phyloP scores from a whole-genome alignment of 2,113 vertebrate species.

The Otus sunia region DNA sequence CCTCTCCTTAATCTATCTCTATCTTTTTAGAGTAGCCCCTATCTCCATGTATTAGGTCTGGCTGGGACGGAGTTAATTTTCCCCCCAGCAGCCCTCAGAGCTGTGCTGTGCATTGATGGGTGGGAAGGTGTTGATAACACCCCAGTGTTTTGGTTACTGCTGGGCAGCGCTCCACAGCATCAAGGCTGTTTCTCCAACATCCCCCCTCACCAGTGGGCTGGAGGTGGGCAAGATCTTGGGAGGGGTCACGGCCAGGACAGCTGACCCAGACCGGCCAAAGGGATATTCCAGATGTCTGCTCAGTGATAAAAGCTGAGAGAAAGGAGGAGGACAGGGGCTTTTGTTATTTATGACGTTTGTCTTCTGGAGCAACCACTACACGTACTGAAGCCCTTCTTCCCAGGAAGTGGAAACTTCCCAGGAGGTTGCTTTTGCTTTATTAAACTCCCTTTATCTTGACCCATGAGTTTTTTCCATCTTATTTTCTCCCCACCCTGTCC shows the following conservation, averaged over 20 bases:
- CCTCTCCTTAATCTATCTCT: background rate
- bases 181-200: background rate
- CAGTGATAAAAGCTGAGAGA: too few relatives aligned
- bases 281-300: too few relatives aligned
- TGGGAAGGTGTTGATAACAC: background rate
- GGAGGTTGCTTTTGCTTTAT: background rate
- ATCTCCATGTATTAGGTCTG: background rate
- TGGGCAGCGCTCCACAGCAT: background rate
- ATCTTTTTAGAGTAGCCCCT: background rate
- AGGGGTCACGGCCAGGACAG: too few relatives aligned
- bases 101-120: background rate
- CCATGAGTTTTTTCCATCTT: background rate
- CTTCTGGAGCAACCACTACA: too few relatives aligned
- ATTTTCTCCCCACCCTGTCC: background rate
- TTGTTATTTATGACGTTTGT: too few relatives aligned
- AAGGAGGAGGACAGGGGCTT: too few relatives aligned
- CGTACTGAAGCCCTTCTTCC: too few relatives aligned
- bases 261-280: too few relatives aligned
- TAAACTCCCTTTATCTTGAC: background rate
- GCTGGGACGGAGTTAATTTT: background rate
- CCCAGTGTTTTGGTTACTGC: rapidly evolving
- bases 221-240: background rate
- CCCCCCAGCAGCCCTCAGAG: background rate
- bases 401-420: too few relatives aligned
- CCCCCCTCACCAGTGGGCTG: background rate